Evolutionary conservation across 1,140 invertebrate species (phyloP).

Genomic region (Lanistes nyassanus): DNA sequence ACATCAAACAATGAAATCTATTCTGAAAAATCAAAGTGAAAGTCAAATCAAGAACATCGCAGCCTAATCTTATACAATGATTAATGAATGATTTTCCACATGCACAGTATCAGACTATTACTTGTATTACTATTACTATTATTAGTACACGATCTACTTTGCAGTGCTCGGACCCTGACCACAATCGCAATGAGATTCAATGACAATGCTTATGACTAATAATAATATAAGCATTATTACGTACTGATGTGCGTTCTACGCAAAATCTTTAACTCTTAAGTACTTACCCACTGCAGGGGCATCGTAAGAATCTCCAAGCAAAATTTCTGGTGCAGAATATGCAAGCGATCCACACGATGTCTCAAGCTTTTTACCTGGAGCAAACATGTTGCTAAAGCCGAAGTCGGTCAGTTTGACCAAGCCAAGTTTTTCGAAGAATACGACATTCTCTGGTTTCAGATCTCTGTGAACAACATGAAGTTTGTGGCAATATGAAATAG

Average conservation of each 20-base stretch:
- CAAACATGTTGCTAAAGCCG: slow-evolving; percentile 95
- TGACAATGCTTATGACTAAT: not conserved
- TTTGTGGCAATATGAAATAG: slow-evolving; percentile 98
- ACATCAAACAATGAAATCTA: no score
- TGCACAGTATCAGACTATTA: not conserved
- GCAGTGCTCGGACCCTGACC: no score
- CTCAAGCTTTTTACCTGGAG: slow-evolving; percentile 95
- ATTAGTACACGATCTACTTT: not conserved
- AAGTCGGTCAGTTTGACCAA: slow-evolving; percentile 99
- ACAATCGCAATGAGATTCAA: no score
- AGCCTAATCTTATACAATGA: not conserved
- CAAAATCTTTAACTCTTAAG: not conserved
- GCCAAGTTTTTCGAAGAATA: slow-evolving; percentile 97
- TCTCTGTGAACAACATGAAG: slow-evolving; percentile 94
- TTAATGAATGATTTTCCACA: not conserved
- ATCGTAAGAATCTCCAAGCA: slow-evolving; percentile 84
- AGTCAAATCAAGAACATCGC: no score
- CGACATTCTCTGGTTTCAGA: slow-evolving; percentile 98
- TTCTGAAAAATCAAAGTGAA: no score
- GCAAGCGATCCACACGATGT: slow-evolving; percentile 99
- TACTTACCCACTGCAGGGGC: slow-evolving; percentile 86
- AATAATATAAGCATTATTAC: slow-evolving; percentile 1
- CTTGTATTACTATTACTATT: not conserved
- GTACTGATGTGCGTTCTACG: not conserved
- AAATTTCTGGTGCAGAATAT: slow-evolving; percentile 99